A percentile compares a stretch with the other conserved stretches of the same genome.
These are phyloP conservation scores for Anableps anableps DNA, from an alignment of 2,797 vertebrate genomes.

Conservation along the genomic window DNA sequence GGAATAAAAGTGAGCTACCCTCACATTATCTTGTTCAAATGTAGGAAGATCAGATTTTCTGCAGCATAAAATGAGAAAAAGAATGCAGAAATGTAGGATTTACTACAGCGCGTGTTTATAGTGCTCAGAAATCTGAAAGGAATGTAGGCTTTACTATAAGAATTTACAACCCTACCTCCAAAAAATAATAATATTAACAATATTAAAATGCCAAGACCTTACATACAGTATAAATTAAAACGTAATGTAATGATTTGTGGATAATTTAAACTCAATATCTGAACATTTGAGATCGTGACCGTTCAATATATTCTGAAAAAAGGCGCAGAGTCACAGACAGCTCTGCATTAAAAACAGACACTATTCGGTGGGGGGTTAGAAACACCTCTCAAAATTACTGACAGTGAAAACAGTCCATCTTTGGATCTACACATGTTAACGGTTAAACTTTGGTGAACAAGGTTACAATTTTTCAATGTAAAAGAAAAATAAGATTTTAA, in stretches of 20 bases:
- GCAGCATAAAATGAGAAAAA: conserved; percentile 4
- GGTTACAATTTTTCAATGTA: conserved; percentile 1
- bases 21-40: background rate
- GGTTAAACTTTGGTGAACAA: background rate
- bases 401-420: background rate
- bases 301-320: background rate
- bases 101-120: conserved; percentile 2
- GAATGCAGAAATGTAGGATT: background rate
- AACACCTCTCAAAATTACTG: background rate
- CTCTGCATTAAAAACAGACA: background rate
- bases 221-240: conserved; percentile 1
- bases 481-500: background rate
- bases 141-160: conserved; percentile 3
- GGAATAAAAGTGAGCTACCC: background rate
- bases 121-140: background rate
- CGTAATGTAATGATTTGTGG: background rate
- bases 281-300: background rate
- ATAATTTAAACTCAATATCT: background rate
- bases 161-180: background rate
- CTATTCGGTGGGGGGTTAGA: background rate
- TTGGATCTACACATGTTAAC: background rate
- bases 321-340: background rate
- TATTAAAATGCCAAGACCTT: background rate
- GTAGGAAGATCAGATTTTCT: background rate
- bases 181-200: background rate